Conservation (phyloP, 2,797 vertebrate species). For the Bradypodion ventrale region DNA sequence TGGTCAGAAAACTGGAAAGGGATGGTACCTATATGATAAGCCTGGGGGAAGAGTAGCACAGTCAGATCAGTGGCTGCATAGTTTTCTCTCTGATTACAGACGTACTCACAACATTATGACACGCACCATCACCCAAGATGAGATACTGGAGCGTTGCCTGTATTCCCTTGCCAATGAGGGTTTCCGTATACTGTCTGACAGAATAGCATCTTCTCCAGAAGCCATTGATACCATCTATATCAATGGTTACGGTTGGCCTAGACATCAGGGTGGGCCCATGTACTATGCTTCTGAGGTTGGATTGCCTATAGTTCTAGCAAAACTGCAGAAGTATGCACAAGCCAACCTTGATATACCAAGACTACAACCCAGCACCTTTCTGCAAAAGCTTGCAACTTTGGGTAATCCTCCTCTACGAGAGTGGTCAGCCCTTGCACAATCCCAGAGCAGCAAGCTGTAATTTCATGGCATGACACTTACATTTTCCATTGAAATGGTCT, state of each 20-base stretch:
- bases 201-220: constrained; percentile 84
- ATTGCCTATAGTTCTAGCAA: constrained; percentile 78
- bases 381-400: constrained; percentile 82
- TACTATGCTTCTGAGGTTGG: constrained; percentile 87
- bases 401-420: constrained; percentile 85
- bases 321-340: constrained; percentile 82
- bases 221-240: constrained; percentile 89
- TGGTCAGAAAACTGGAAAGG: constrained; percentile 87
- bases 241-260: constrained; percentile 89
- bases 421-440: constrained; percentile 80
- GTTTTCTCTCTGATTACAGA: constrained; percentile 84
- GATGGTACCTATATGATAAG: constrained; percentile 90
- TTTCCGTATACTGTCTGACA: constrained; percentile 87
- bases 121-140: constrained; percentile 76
- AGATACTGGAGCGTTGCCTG: constrained; percentile 88
- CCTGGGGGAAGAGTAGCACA: constrained; percentile 76
- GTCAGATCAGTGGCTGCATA: constrained; percentile 83
- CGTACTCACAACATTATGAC: constrained; percentile 72
- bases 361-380: constrained; percentile 81
- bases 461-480: background rate
- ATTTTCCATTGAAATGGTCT: background rate
- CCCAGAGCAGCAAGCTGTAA: constrained; percentile 78
- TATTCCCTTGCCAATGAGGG: constrained; percentile 88
- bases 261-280: constrained; percentile 89
- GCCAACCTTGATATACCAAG: constrained; percentile 82